Evolutionary conservation across 2,888 invertebrate species (phyloP).

Genomic region (Acleris emargana): DNA sequence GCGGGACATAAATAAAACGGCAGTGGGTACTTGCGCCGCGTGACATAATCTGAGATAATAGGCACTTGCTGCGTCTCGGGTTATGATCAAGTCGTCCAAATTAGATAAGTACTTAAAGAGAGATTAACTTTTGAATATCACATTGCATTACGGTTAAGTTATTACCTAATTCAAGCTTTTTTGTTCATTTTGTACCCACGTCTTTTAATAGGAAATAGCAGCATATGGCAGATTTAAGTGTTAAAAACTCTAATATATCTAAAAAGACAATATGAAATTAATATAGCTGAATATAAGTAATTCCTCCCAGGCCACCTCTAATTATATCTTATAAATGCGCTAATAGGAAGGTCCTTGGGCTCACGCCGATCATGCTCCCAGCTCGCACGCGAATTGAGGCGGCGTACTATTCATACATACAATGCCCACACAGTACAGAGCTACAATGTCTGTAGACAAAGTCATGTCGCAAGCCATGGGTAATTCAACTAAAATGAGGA

Average conservation of each 20-base stretch:
- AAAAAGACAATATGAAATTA: background rate
- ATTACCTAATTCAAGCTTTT: too few relatives aligned
- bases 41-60: constrained; percentile 55
- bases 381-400: constrained; percentile 20
- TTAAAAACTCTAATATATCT: background rate
- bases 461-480: constrained; percentile 27
- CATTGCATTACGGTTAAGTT: too few relatives aligned
- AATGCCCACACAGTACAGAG: background rate
- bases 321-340: constrained; percentile 27
- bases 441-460: constrained; percentile 12
- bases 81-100: constrained; percentile 24
- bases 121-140: background rate
- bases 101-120: constrained; percentile 11
- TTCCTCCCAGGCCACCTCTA: constrained; percentile 9
- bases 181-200: too few relatives aligned
- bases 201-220: too few relatives aligned
- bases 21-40: constrained; percentile 52
- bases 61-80: constrained; percentile 32
- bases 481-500: constrained; percentile 14
- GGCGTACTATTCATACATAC: constrained; percentile 7
- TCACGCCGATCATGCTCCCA: constrained; percentile 23
- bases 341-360: constrained; percentile 32
- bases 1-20: constrained; percentile 65
- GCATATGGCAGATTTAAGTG: too few relatives aligned
- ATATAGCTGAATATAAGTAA: background rate